phyloP scores from a whole-genome alignment of 2,888 invertebrate genomes.

The Uropetala carovei region DNA sequence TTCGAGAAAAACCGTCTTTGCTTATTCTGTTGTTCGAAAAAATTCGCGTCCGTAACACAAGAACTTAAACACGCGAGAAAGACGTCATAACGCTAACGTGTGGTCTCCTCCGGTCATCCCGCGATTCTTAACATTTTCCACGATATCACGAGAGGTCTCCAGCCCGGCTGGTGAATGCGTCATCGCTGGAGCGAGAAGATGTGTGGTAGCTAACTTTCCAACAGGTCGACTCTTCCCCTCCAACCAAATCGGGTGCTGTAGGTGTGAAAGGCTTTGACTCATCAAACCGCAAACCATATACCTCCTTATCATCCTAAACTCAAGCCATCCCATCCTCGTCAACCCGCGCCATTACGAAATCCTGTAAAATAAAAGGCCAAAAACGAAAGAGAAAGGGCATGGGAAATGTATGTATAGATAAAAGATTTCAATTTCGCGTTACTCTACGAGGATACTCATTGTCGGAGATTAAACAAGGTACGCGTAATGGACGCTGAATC shows the following conservation, averaged over 20 bases:
- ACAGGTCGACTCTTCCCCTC: constrained; percentile 44
- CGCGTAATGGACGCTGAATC: neutral
- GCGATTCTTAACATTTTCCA: neutral
- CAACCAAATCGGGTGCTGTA: constrained; percentile 46
- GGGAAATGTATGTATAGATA: neutral
- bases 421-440: neutral
- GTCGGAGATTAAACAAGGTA: neutral
- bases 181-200: neutral
- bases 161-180: neutral
- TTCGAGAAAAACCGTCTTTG: no score
- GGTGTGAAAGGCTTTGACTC: constrained; percentile 45
- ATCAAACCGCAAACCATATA: constrained; percentile 3
- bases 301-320: neutral
- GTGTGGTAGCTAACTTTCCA: constrained; percentile 1
- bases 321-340: neutral
- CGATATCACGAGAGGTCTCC: neutral
- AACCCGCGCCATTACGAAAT: neutral
- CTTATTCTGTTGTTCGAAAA: no score
- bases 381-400: neutral
- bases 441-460: neutral
- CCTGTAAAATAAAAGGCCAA: neutral
- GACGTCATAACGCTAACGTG: neutral
- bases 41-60: no score
- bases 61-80: no score
- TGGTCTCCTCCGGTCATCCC: neutral